Evolutionary conservation across 2,797 vertebrate genomes (phyloP), one percentile per base, ranked within the genome.

Genomic region (Coccyzus lansbergi): DNA sequence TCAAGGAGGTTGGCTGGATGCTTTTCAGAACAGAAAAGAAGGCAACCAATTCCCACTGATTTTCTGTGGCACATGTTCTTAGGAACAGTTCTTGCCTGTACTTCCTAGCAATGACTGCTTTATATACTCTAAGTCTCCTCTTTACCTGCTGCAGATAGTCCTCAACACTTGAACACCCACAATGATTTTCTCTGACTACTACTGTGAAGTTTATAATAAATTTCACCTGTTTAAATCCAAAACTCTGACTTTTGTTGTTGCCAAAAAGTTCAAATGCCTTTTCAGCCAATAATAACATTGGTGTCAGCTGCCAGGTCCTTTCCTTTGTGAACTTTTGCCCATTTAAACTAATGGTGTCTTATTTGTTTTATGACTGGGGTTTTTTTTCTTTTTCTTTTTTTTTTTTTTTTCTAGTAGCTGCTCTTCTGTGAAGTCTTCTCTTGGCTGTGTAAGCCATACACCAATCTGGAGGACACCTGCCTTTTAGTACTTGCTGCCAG

Each of bases 401-500:
- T n/a, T n/a, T n/a, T 11, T 51, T 52, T 91, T 91, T 94, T 36
- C 74, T 93, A 92, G 93, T 94, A 96, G 91, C 91, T 91, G 62
- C 62, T 92, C 79, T 59, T 91, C 92, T 95, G 58, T 78, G 92
- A 88, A 95, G 79, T 51, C 40, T 82, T 67, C 82, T 86, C 65
- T 93, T 92, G 85, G 84, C 79, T 88, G 26, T 62, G 12, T 51
- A 89, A 94, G 86, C 44, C 72, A 72, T 28, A 63, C 38, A 81
- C 79, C 93, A 96, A 72, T 96, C 93, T 95, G 93, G 94, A 95
- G 72, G 93, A 95, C 95, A 97, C 93, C 93, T 96, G 95, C 77
- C 90, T 91, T 78, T 87, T 63, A 78, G 76, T 79, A 75, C 87
- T 92, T 67, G 82, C 72, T 94, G 93, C 91, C 93, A 97, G 93